phyloP scores from a whole-genome alignment of 2,113 vertebrate genomes.

The Tragelaphus scriptus region DNA sequence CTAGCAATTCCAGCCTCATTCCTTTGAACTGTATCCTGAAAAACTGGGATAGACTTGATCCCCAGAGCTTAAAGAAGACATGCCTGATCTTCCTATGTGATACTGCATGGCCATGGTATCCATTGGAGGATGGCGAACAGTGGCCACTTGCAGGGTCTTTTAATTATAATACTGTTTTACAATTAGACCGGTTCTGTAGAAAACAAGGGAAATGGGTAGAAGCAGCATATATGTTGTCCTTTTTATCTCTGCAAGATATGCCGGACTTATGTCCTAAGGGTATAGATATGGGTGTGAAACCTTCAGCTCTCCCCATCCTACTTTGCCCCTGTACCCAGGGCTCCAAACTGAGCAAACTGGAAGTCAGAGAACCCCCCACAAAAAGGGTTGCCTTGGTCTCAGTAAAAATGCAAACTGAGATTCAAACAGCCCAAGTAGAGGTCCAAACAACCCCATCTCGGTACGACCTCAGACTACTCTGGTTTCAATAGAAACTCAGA shows the following conservation, averaged over 20 bases:
- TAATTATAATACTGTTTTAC: neutral
- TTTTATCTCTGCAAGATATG: neutral
- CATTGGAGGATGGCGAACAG: accelerated
- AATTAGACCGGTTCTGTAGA: neutral
- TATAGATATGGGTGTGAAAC: neutral
- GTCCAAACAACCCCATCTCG: neutral
- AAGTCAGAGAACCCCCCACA: neutral
- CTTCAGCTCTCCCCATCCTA: neutral
- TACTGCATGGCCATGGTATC: neutral
- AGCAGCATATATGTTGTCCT: neutral
- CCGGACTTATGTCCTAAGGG: neutral
- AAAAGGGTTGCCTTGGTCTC: neutral
- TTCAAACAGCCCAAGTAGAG: neutral
- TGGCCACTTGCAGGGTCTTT: neutral
- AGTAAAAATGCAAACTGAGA: neutral
- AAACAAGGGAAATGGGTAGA: neutral
- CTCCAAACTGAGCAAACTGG: neutral
- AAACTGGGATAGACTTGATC: neutral
- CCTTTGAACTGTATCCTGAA: neutral
- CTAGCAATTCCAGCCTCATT: neutral
- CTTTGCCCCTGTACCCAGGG: neutral
- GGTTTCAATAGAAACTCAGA: neutral
- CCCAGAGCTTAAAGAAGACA: neutral
- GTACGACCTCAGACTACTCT: neutral
- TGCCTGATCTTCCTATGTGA: neutral